These are phyloP conservation scores for Rosalia funebris DNA, from an alignment of 2,888 invertebrate genomes.

Conservation along the genomic window DNA sequence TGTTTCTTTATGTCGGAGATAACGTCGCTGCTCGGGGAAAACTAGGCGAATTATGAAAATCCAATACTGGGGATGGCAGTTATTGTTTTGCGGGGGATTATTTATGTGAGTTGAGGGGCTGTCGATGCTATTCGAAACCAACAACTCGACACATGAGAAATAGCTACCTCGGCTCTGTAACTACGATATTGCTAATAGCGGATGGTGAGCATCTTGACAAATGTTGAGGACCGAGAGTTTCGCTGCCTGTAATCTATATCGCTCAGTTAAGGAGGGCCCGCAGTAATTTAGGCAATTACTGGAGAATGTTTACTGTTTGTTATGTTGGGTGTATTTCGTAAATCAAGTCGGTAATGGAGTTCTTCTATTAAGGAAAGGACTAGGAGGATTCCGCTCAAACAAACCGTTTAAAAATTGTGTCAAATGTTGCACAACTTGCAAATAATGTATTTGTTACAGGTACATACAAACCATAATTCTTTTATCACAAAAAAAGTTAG, in stretches of 20 bases:
- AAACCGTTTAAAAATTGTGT: too few relatives aligned
- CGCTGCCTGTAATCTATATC: constrained; percentile 14
- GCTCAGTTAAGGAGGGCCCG: constrained; percentile 3
- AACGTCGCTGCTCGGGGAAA: constrained; percentile 38
- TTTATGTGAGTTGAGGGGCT: constrained; percentile 52
- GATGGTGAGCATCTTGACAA: constrained; percentile 5
- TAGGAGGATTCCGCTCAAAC: too few relatives aligned
- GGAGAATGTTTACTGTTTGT: constrained; percentile 1
- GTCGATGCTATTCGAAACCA: constrained; percentile 51
- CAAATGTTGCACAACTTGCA: too few relatives aligned
- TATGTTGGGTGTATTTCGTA: neutral
- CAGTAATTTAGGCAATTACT: constrained; percentile 5
- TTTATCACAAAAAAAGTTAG: too few relatives aligned
- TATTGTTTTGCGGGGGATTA: constrained; percentile 54
- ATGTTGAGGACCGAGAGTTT: constrained; percentile 1
- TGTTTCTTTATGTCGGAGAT: constrained; percentile 45
- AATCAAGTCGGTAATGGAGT: neutral
- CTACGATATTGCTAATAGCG: constrained; percentile 23
- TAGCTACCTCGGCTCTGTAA: constrained; percentile 27
- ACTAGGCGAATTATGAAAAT: constrained; percentile 56
- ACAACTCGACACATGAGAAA: constrained; percentile 41
- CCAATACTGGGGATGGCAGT: constrained; percentile 57
- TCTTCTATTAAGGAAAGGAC: too few relatives aligned
- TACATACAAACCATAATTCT: too few relatives aligned
- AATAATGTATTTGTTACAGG: too few relatives aligned